Base-by-base conservation (phyloP, 1,140 invertebrate species). In the Lordiphosa mommai region DNA sequence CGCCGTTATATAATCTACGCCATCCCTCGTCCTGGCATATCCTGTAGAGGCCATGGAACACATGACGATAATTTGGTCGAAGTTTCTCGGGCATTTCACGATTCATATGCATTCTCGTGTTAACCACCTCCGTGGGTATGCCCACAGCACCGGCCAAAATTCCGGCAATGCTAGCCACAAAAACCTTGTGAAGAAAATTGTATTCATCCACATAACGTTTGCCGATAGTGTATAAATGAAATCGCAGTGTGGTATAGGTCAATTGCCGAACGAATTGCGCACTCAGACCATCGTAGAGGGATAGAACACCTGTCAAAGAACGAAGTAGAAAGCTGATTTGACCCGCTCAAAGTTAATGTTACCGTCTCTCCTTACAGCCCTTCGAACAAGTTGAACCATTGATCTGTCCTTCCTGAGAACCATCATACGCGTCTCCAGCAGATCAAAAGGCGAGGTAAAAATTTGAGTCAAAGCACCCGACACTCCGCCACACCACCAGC, bases 401-500 rank as follows among this genome's bases (percentile, higher is more conserved):
- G 29, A 34, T 10, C 4, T 4, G 4, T 73, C 9, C 14, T 70
- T 32, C 8, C 29, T 51, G 9, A 53, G 33, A 3, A 41, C 4
- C 29, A 82, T 57, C 76, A 80, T 73, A 6, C 66, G 76, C 1
- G 70, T 44, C 43, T 80, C 76, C 4, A 80, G 17, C 1, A 80
- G 16, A 49, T 74, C 76, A 16, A 80, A 63, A 0, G 76, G 76
- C 6, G 61, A 36, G 1, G 68, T 69, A 2, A 51, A 1, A 13
- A 12, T 2, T n/a, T 71, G 66, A 2, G 52, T 34, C 0, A 67
- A 2, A 0, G 61, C 53, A 0, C 66, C 76, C 0, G 76, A 41
- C n/a, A 80, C 9, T 2, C 76, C 76, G 5, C 76, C 76, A 29
- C 50, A 50, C 76, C 76, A 80, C 76, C 74, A 80, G 1, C 47